Percentiles rank a stretch among this genome's conserved stretches.
Conservation (phyloP, 1,140 invertebrate genomes). For the Acromyrmex heyeri region DNA sequence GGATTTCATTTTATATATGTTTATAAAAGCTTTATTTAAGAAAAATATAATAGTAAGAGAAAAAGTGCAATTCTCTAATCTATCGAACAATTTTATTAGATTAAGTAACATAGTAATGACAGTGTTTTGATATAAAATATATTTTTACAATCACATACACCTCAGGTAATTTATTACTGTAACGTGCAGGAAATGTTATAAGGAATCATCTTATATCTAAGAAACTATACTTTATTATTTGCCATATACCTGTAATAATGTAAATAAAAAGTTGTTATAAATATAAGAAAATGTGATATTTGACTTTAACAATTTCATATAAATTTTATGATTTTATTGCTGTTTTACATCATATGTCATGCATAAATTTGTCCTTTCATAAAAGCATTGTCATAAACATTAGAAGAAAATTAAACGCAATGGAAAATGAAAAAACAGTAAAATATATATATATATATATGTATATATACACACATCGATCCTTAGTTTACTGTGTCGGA, state of each 20-base stretch:
- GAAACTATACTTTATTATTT: constrained; percentile 53
- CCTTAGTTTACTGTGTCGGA: constrained; percentile 24
- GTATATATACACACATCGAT: constrained; percentile 13
- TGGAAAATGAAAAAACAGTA: constrained; percentile 3
- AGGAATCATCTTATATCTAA: constrained; percentile 53
- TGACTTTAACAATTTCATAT: constrained; percentile 17
- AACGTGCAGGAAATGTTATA: constrained; percentile 57
- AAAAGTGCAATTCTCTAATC: constrained; percentile 24
- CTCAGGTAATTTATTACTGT: constrained; percentile 44
- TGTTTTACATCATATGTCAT: constrained; percentile 59
- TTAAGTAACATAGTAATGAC: constrained; percentile 15
- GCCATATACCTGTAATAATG: constrained; percentile 62
- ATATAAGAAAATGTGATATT: constrained; percentile 2
- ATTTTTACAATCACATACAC: constrained; percentile 43
- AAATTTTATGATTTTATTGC: constrained; percentile 33
- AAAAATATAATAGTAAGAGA: constrained; percentile 21
- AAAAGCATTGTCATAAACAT: constrained; percentile 25
- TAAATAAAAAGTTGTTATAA: constrained; percentile 67
- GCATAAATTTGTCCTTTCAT: constrained; percentile 15
- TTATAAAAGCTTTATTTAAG: constrained; percentile 28
- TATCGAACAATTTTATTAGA: constrained; percentile 44
- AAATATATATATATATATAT: background rate
- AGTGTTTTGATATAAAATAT: constrained; percentile 40
- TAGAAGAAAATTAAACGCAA: background rate
- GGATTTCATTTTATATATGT: constrained; percentile 11